Conservation (phyloP, 2,888 invertebrate genomes). For the Acronicta leporina region DNA sequence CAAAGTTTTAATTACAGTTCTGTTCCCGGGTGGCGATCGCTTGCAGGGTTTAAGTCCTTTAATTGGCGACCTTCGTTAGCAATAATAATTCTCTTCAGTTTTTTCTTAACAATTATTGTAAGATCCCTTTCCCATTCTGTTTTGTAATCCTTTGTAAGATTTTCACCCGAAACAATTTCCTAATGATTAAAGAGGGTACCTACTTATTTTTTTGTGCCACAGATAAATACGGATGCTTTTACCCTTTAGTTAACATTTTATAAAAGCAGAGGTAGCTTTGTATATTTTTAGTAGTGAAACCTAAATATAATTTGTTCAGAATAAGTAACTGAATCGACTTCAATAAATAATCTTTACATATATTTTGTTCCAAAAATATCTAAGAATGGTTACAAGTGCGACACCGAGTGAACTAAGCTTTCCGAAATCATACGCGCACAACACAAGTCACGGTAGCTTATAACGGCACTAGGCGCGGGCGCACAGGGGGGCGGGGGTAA, state of each 20-base stretch:
- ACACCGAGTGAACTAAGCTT: no score
- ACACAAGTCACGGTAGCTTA: no score
- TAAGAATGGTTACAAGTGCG: no score
- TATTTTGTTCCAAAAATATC: no score
- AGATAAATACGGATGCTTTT: constrained; percentile 23
- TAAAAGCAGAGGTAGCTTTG: background rate
- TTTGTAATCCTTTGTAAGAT: constrained; percentile 58
- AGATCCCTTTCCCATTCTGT: constrained; percentile 54
- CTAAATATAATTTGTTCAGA: no score
- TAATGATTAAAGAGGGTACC: constrained; percentile 46
- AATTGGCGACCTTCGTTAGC: constrained; percentile 64
- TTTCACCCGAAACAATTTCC: constrained; percentile 48
- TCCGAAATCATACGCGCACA: no score
- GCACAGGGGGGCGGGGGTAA: no score
- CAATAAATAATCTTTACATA: no score
- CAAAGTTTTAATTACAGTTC: constrained; percentile 75
- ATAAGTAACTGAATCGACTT: no score
- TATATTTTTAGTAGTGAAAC: no score
- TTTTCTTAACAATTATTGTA: constrained; percentile 51
- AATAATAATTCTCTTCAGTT: constrained; percentile 52
- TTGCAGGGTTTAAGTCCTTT: constrained; percentile 64
- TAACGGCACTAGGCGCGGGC: no score
- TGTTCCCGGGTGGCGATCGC: constrained; percentile 62
- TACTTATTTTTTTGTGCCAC: constrained; percentile 41
- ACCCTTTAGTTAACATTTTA: constrained; percentile 16